phyloP scores from a whole-genome alignment of 2,797 vertebrate genomes.

The Limnodromus scolopaceus region DNA sequence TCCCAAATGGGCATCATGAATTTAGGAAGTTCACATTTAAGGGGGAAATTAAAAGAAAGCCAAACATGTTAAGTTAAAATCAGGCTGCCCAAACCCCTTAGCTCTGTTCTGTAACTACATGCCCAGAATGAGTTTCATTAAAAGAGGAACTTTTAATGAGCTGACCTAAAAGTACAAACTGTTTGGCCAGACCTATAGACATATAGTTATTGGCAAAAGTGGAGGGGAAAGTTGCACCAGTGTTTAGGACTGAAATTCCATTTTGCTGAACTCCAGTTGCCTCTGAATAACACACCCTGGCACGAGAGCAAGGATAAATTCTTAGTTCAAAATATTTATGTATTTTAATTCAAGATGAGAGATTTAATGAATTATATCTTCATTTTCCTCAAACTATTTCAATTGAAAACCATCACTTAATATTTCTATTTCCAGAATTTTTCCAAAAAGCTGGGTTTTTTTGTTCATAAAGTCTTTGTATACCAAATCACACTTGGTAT shows the following conservation, averaged over 20 bases:
- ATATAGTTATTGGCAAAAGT: rapidly evolving
- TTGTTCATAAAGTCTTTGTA: neutral
- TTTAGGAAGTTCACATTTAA: neutral
- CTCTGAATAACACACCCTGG: neutral
- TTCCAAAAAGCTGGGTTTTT: neutral
- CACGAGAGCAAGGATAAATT: neutral
- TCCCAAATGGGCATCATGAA: neutral
- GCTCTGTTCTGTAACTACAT: neutral
- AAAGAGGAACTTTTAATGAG: neutral
- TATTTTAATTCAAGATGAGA: neutral
- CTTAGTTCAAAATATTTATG: neutral
- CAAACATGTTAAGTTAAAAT: neutral
- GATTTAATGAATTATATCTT: neutral
- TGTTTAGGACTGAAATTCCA: neutral
- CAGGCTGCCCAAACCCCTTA: neutral
- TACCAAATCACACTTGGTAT: neutral
- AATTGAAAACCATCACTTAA: neutral
- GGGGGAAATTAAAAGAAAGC: neutral
- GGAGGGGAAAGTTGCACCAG: neutral
- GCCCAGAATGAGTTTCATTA: neutral
- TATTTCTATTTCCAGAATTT: neutral
- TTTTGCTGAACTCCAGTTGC: neutral
- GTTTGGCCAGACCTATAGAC: neutral
- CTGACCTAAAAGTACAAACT: neutral
- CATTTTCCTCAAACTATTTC: neutral